These are phyloP conservation scores for Hedya salicella DNA, from an alignment of 2,888 invertebrate species.

Conservation along the genomic window DNA sequence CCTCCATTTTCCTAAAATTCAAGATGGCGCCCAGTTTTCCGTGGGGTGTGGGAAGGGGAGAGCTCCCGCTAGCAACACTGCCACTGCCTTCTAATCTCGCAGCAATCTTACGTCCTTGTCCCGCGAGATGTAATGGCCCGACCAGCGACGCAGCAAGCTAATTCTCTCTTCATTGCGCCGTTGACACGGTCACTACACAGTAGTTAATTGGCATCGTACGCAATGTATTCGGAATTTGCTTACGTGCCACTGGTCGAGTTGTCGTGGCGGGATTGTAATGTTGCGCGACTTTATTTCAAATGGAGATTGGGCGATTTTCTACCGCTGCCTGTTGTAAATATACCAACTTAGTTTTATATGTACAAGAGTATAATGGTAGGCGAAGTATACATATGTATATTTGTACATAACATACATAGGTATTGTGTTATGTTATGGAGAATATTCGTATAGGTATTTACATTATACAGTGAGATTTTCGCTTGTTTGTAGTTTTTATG, in stretches of 20 bases:
- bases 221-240: too few species aligned
- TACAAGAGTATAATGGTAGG: background rate
- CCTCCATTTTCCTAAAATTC: slow-evolving; percentile 10
- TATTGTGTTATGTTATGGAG: too few species aligned
- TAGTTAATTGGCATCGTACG: too few species aligned
- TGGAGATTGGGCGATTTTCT: background rate
- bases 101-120: slow-evolving; percentile 48
- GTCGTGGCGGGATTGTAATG: too few species aligned
- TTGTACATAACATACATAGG: too few species aligned
- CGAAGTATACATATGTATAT: background rate
- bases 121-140: slow-evolving; percentile 38
- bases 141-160: slow-evolving; percentile 3
- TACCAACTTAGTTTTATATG: background rate
- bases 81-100: slow-evolving; percentile 48
- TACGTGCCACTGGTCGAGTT: too few species aligned
- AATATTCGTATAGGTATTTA: too few species aligned
- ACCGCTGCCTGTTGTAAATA: background rate
- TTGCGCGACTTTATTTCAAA: too few species aligned
- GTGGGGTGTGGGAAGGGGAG: slow-evolving; percentile 34
- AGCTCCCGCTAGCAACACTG: slow-evolving; percentile 38
- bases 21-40: slow-evolving; percentile 25
- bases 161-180: too few species aligned
- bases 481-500: too few species aligned
- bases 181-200: too few species aligned
- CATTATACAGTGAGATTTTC: too few species aligned